Evolutionary conservation across 1,140 invertebrate species (phyloP).

Genomic region (Physella acuta): DNA sequence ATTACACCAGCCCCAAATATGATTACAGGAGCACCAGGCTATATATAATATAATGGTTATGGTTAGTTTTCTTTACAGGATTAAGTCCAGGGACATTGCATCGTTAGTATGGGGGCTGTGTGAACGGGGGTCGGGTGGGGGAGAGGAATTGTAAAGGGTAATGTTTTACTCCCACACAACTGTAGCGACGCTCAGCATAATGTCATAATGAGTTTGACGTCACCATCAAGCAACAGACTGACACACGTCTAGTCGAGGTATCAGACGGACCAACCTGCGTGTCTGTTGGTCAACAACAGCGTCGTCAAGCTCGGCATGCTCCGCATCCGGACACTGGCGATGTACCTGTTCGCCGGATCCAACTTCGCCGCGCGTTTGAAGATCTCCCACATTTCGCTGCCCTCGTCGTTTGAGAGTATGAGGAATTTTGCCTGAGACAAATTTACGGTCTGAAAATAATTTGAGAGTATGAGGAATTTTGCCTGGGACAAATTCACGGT

Average conservation of each 20-base stretch:
- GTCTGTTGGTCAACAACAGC: not conserved
- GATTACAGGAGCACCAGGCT: too few relatives aligned
- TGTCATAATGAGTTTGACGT: not conserved
- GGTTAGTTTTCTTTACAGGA: too few relatives aligned
- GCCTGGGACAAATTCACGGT: too few relatives aligned
- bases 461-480: too few relatives aligned
- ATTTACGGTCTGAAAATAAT: not conserved
- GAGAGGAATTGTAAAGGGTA: too few relatives aligned
- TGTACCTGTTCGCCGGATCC: not conserved
- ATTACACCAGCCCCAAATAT: too few relatives aligned
- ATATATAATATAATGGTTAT: too few relatives aligned
- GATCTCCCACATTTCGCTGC: not conserved
- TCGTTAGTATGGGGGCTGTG: too few relatives aligned
- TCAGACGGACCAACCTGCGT: not conserved
- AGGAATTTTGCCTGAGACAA: not conserved
- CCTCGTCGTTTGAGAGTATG: not conserved
- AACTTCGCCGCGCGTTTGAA: not conserved
- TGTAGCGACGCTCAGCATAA: too few relatives aligned
- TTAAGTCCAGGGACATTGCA: too few relatives aligned
- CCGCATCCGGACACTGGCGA: not conserved
- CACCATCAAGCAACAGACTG: not conserved
- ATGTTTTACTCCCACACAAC: too few relatives aligned
- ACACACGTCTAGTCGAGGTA: not conserved
- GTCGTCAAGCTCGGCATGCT: not conserved
- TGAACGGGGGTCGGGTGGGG: too few relatives aligned